Percentiles rank a stretch among this genome's conserved stretches.
Evolutionary conservation across 2,888 invertebrate species (phyloP).

Genomic region (Trissolcus brochymenae): DNA sequence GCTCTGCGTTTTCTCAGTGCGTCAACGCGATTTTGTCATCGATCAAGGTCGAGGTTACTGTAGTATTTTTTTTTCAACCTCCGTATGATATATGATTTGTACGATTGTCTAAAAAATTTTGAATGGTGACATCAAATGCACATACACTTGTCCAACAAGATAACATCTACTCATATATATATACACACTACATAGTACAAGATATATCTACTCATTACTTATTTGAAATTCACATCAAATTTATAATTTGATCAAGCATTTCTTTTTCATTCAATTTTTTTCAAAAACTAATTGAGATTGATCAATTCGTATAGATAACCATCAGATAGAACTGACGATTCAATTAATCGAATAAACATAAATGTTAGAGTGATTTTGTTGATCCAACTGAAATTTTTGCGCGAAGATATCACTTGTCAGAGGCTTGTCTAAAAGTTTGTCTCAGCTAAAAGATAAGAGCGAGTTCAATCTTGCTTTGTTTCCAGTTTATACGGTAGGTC

Average conservation of each 20-base stretch:
- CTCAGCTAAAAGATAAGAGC: constrained; percentile 2
- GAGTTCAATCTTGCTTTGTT: constrained; percentile 17
- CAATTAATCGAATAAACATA: background rate
- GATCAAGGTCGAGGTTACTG: constrained; percentile 48
- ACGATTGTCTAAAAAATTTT: too few species aligned
- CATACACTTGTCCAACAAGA: too few species aligned
- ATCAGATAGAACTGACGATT: too few species aligned
- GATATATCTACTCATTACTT: too few species aligned
- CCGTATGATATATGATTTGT: constrained; percentile 12
- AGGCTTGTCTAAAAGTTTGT: constrained; percentile 9
- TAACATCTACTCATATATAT: too few species aligned
- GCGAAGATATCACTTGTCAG: constrained; percentile 10
- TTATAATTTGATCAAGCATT: too few species aligned
- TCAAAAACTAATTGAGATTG: too few species aligned
- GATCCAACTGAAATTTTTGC: background rate
- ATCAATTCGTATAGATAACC: too few species aligned
- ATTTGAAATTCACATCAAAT: too few species aligned
- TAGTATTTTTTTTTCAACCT: constrained; percentile 44
- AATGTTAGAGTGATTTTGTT: background rate
- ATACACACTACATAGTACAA: too few species aligned
- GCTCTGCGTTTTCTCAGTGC: constrained; percentile 23
- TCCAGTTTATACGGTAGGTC: constrained; percentile 21
- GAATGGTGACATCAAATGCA: too few species aligned
- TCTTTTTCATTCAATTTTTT: too few species aligned
- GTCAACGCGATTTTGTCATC: constrained; percentile 18